Percentiles rank a stretch among this genome's conserved stretches.
phyloP scores from a whole-genome alignment of 2,888 invertebrate genomes.

The Syrphus vitripennis region DNA sequence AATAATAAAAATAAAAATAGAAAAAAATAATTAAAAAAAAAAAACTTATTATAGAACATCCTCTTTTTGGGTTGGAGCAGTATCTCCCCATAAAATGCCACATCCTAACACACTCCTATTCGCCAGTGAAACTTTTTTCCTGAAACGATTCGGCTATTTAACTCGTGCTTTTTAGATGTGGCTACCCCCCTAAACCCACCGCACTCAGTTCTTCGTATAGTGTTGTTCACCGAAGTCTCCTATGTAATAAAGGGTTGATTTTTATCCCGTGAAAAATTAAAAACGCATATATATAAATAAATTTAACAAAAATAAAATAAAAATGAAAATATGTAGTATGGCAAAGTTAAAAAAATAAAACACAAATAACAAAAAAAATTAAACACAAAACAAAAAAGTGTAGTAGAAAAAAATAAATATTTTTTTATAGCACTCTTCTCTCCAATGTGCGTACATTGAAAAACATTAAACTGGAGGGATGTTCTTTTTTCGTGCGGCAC shows the following conservation, averaged over 20 bases:
- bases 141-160: constrained; percentile 63
- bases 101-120: constrained; percentile 68
- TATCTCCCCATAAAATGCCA: constrained; percentile 52
- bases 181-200: background rate
- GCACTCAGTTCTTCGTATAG: background rate
- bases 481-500: constrained; percentile 67
- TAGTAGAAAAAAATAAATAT: constrained; percentile 28
- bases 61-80: constrained; percentile 45
- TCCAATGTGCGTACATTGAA: constrained; percentile 68
- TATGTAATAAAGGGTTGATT: constrained; percentile 56
- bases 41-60: constrained; percentile 55
- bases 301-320: constrained; percentile 67
- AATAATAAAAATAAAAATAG: background rate
- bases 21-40: constrained; percentile 1
- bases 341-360: constrained; percentile 34
- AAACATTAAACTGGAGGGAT: constrained; percentile 57
- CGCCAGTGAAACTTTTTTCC: constrained; percentile 58
- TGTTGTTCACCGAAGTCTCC: constrained; percentile 27
- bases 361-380: background rate
- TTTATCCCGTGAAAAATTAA: constrained; percentile 65
- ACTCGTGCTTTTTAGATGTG: constrained; percentile 64
- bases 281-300: constrained; percentile 67
- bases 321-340: constrained; percentile 53
- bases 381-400: constrained; percentile 19
- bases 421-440: constrained; percentile 66